Conservation (phyloP, 1,140 invertebrate genomes). For the Cydia amplana region DNA sequence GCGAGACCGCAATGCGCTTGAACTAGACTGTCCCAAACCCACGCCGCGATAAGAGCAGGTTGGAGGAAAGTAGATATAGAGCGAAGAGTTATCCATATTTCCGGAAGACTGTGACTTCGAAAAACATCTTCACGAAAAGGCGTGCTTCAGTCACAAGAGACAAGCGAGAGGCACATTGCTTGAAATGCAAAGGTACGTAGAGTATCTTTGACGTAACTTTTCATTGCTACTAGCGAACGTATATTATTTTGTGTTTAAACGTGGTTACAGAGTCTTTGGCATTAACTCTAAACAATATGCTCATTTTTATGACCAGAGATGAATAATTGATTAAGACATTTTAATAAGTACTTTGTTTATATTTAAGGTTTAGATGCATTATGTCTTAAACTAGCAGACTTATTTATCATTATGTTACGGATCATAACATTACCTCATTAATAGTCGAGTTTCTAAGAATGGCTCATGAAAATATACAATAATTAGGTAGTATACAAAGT, state of each 20-base stretch:
- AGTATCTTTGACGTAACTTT: slow-evolving; percentile 31
- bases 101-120: not conserved
- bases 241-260: not conserved
- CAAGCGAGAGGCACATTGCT: slow-evolving; percentile 7
- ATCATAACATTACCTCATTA: no score
- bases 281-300: not conserved
- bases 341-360: not conserved
- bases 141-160: slow-evolving; percentile 10
- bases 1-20: not conserved
- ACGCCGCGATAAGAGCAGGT: not conserved
- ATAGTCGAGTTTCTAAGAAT: not conserved
- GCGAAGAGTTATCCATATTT: slow-evolving; percentile 8
- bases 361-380: not conserved
- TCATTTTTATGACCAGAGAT: slow-evolving; percentile 8
- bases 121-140: slow-evolving; percentile 6
- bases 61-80: not conserved
- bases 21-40: not conserved
- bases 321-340: not conserved
- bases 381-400: not conserved
- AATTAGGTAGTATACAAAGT: not conserved
- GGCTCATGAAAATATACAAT: not conserved
- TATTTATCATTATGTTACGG: no score
- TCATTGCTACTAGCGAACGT: slow-evolving; percentile 16
- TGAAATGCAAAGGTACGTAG: slow-evolving; percentile 28
- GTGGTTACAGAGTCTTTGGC: not conserved